Conservation (phyloP, 1,140 invertebrate species). For the Drosophila cardini region DNA sequence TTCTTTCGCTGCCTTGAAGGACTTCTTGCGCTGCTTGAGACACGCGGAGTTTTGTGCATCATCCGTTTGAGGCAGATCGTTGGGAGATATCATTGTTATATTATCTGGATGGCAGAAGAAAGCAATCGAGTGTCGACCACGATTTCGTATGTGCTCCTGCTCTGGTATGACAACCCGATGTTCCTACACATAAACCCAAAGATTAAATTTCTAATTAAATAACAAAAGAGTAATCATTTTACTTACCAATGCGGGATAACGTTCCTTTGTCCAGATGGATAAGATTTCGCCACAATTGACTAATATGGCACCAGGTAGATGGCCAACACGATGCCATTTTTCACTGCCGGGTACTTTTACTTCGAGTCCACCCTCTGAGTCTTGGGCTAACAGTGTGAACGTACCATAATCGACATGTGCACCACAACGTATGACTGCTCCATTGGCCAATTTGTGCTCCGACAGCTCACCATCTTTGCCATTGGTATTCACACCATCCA, state of each 20-base stretch:
- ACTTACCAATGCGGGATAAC: constrained; percentile 89
- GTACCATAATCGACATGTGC: constrained; percentile 91
- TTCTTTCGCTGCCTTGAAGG: constrained; percentile 84
- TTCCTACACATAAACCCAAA: constrained; percentile 80
- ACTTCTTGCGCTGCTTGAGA: constrained; percentile 85
- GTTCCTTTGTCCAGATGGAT: constrained; percentile 90
- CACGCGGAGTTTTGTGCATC: constrained; percentile 82
- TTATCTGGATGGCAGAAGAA: constrained; percentile 90
- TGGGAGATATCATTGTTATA: constrained; percentile 86
- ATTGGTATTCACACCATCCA: constrained; percentile 53
- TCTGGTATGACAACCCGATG: constrained; percentile 91
- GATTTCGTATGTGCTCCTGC: constrained; percentile 86
- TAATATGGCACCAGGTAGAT: constrained; percentile 91
- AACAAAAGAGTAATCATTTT: not conserved
- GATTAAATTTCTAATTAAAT: not conserved
- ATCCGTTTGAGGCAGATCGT: constrained; percentile 82
- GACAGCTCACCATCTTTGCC: constrained; percentile 58
- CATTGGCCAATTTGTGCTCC: constrained; percentile 71
- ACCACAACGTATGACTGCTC: constrained; percentile 88
- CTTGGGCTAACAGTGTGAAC: constrained; percentile 90
- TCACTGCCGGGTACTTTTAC: constrained; percentile 88
- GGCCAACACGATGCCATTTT: constrained; percentile 90
- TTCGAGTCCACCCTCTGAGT: constrained; percentile 87
- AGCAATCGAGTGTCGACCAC: constrained; percentile 89
- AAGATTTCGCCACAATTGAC: constrained; percentile 92